Conservation (phyloP, 2,888 invertebrate genomes). For the Spisula solida region DNA sequence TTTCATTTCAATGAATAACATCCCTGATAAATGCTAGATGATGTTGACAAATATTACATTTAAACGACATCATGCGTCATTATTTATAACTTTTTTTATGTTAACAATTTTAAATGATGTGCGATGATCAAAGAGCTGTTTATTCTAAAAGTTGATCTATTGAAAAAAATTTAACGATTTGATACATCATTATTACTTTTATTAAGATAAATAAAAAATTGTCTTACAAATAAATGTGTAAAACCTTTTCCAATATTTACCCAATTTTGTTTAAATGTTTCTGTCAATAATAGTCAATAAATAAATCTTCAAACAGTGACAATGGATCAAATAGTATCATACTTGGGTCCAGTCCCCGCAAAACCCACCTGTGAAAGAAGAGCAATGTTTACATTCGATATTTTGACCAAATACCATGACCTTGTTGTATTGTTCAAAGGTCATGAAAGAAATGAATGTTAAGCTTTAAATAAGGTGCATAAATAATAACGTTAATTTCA, state of each 20-base stretch:
- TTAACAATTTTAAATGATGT: neutral
- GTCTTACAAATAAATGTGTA: too few species aligned
- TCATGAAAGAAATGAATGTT: neutral
- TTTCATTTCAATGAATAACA: neutral
- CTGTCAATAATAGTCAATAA: neutral
- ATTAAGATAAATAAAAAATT: neutral
- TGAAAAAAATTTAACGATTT: neutral
- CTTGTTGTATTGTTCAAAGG: neutral
- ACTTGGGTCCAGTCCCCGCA: neutral
- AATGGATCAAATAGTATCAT: neutral
- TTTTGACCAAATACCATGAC: slow-evolving; percentile 11
- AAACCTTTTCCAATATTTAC: neutral
- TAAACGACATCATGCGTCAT: neutral
- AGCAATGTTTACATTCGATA: neutral
- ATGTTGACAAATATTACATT: slow-evolving; percentile 5
- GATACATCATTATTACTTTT: neutral
- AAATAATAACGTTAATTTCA: slow-evolving; percentile 2
- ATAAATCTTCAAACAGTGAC: neutral
- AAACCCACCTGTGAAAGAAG: neutral
- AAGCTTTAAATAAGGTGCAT: neutral
- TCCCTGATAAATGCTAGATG: neutral
- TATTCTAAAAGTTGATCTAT: neutral
- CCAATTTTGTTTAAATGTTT: neutral
- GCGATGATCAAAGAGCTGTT: neutral
- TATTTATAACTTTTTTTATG: neutral